phyloP scores from a whole-genome alignment of 2,888 invertebrate species.

The Hydropsyche betteni region DNA sequence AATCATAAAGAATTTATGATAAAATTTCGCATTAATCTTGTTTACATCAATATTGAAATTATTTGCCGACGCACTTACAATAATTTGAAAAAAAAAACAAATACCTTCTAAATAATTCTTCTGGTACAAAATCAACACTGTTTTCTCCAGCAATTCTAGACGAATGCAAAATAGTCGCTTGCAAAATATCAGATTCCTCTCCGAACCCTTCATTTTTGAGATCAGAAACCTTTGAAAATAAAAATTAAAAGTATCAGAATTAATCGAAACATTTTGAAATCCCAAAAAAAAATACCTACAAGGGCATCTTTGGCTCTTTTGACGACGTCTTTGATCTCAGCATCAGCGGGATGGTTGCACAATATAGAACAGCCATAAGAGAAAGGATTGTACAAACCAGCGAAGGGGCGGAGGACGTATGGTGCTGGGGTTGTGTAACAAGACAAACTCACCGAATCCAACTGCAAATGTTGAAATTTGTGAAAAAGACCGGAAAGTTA shows the following conservation, averaged over 20 bases:
- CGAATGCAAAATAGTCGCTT: constrained; percentile 57
- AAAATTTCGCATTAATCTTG: no score
- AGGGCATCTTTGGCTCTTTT: constrained; percentile 76
- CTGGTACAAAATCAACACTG: constrained; percentile 74
- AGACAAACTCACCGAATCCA: constrained; percentile 61
- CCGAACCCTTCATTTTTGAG: constrained; percentile 56
- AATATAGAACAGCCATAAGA: constrained; percentile 81
- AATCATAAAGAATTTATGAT: no score
- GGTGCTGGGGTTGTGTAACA: constrained; percentile 76
- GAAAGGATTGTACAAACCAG: constrained; percentile 84
- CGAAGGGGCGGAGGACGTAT: constrained; percentile 79
- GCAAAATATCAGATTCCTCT: constrained; percentile 58
- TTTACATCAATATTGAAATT: no score
- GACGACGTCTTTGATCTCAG: constrained; percentile 75
- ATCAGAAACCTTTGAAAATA: constrained; percentile 54
- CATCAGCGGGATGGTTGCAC: constrained; percentile 85
- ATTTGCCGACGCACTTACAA: no score
- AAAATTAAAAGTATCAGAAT: constrained; percentile 2
- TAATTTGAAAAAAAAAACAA: no score
- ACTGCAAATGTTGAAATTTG: constrained; percentile 38
- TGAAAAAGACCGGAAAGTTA: neutral
- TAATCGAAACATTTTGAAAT: neutral
- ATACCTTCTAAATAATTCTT: constrained; percentile 75
- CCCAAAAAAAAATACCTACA: constrained; percentile 61
- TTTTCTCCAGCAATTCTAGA: constrained; percentile 56